phyloP scores from a whole-genome alignment of 1,140 invertebrate species.

The Drosophila lowei region DNA sequence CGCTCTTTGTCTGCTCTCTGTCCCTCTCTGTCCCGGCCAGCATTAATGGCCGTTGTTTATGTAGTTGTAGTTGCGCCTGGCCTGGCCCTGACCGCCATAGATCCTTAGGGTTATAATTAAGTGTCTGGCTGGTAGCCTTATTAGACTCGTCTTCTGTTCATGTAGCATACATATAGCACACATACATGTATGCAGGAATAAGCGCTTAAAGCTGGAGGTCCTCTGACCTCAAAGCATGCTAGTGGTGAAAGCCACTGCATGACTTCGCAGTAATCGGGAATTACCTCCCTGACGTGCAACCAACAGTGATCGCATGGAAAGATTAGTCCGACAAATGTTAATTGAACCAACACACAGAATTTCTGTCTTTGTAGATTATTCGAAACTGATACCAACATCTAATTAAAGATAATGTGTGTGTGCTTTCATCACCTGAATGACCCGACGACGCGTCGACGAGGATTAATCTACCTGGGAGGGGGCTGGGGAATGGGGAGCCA shows the following conservation, averaged over 20 bases:
- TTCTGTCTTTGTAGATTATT: background rate
- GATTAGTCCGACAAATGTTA: conserved; percentile 1
- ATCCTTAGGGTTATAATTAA: conserved; percentile 72
- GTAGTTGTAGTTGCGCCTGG: conserved; percentile 22
- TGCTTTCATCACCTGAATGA: conserved; percentile 13
- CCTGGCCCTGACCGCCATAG: conserved; percentile 19
- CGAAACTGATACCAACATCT: background rate
- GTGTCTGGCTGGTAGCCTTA: conserved; percentile 48
- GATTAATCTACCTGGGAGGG: conserved; percentile 21
- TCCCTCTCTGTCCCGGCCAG: too few relatives aligned
- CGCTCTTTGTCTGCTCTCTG: conserved; percentile 11
- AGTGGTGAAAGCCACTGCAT: background rate
- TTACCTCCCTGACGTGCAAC: conserved; percentile 21
- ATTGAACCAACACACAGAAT: conserved; percentile 1
- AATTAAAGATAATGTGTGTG: conserved; percentile 5
- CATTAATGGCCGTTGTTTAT: conserved; percentile 54
- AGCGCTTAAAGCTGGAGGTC: conserved; percentile 19
- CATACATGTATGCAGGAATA: background rate
- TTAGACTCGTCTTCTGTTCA: conserved; percentile 10
- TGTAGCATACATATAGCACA: background rate
- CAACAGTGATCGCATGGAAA: conserved; percentile 1
- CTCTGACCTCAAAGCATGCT: background rate
- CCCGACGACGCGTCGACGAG: conserved; percentile 1
- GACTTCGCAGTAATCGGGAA: background rate
- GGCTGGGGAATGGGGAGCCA: conserved; percentile 11